Conservation (phyloP, 2,113 vertebrate genomes). For the Eolophus roseicapilla region DNA sequence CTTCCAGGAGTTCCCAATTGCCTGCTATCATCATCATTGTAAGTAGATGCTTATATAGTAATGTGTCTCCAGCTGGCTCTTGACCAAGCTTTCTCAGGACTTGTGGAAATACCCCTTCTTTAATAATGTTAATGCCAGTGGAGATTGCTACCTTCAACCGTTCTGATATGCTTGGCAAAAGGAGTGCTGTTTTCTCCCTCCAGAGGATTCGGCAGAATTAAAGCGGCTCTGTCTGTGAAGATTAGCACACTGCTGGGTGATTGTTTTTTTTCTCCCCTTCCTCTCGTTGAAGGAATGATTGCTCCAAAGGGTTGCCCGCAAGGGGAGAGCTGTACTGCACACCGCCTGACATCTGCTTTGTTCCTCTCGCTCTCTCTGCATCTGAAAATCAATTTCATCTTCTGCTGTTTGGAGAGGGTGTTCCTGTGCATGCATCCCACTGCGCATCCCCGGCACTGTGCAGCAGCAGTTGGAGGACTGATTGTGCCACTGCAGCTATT, state of each 20-base stretch:
- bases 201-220: constrained; percentile 22
- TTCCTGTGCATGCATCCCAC: neutral
- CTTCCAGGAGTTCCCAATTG: neutral
- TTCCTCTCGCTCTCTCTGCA: neutral
- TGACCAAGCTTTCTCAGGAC: neutral
- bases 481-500: neutral
- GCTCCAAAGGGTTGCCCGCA: neutral
- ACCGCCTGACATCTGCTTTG: neutral
- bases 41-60: neutral
- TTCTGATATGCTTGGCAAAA: constrained; percentile 15
- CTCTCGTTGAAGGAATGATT: neutral
- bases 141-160: neutral
- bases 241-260: neutral
- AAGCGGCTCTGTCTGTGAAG: neutral
- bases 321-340: neutral
- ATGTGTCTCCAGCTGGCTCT: neutral
- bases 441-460: rapidly evolving
- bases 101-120: neutral
- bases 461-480: neutral
- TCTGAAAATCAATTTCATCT: neutral
- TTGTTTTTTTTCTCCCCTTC: neutral
- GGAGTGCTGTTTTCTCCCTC: neutral
- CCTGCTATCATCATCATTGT: neutral
- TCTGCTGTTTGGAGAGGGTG: neutral
- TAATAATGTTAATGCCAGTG: neutral